Evolutionary conservation across 2,797 vertebrate genomes (phyloP), one percentile per base, ranked within the genome.

Genomic region (Chelidonichthys spinosus): DNA sequence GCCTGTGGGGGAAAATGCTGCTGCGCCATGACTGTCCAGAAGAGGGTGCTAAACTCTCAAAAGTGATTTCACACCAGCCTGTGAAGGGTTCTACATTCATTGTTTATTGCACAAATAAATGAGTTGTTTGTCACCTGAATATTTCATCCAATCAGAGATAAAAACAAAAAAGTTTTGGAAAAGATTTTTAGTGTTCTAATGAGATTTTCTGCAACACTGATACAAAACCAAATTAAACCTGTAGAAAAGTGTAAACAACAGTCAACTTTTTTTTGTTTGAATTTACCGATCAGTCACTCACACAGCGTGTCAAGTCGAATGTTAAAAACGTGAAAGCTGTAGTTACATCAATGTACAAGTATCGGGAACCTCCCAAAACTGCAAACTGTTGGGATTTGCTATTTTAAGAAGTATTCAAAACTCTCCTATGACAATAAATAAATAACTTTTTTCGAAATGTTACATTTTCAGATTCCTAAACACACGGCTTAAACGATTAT

Each of bases 61-160:
- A 71, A 87, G 43, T 77, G 65, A 90, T 55, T 63, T 71, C 71
- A 85, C 75, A 78, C 36, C 66, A 79, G 66, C 46, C 58, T 70
- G 58, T 18, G n/a, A 56, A 58, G 76, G 62, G 71, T 83, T 89
- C 86, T 93, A 93, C 90, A 90, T 92, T 94, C 84, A 88, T 85
- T 88, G 76, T 94, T 92, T 95, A 95, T 95, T 95, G 87, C 89
- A 96, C 90, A 89, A 79, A 86, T 83, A 87, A 69, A 72, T 79
- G 61, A 71, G 52, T 82, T 35, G 52, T 69, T 56, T 80, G 52
- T 74, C 61, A 84, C 74, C 64, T 63, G 78, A 84, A 78, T 64
- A 37, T 58, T 61, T 69, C 50, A 72, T 76, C 63, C 74, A 76
- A 59, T 84, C 25, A 73, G 46, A 78, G 44, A 83, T 76, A 53